Evolutionary conservation across 1,140 invertebrate genomes (phyloP), one percentile per base, ranked within the genome.

Genomic region (Wasmannia auropunctata): DNA sequence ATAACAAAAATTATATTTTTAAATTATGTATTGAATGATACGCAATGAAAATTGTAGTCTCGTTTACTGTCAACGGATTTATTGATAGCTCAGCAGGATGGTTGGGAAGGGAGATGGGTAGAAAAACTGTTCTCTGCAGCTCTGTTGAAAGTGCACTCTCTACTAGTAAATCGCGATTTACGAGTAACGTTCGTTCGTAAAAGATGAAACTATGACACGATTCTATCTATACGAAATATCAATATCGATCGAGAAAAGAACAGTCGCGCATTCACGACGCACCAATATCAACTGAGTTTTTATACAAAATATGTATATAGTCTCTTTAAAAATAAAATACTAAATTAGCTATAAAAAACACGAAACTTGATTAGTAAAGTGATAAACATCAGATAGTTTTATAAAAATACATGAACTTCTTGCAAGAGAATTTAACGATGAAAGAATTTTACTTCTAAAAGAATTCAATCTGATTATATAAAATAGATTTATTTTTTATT

Each of bases 161-260:
- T 76, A 67, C 86, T 65, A 91, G 88, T 93, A 93, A 93, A 90
- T 87, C 80, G 85, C 90, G 90, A 93, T 93, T 92, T 92, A 92
- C n/a, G n/a, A n/a, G n/a, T n/a, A n/a, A n/a, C 87, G 87, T 86
- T 69, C 67, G 74, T 85, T 67, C 91, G 86, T 92, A 92, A 89
- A 93, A 88, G 88, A 91, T 62, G 86, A 70, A 88, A 89, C 85
- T 90, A 88, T 91, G 91, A 88, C 89, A 77, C 69, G 86, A 88
- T 88, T 90, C 89, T 89, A 88, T 79, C 83, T 60, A 34, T 81
- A 58, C 60, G 65, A 80, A 65, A 69, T 85, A 89, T 92, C 85
- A 84, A 75, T 77, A 89, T 91, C 79, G 88, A 91, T 92, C 85
- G 63, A 19, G n/a, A 65, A 22, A n/a, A 31, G 25, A 77, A 46